Evolutionary conservation across 2,113 vertebrate genomes (phyloP).

Genomic region (Gavialis gangeticus): DNA sequence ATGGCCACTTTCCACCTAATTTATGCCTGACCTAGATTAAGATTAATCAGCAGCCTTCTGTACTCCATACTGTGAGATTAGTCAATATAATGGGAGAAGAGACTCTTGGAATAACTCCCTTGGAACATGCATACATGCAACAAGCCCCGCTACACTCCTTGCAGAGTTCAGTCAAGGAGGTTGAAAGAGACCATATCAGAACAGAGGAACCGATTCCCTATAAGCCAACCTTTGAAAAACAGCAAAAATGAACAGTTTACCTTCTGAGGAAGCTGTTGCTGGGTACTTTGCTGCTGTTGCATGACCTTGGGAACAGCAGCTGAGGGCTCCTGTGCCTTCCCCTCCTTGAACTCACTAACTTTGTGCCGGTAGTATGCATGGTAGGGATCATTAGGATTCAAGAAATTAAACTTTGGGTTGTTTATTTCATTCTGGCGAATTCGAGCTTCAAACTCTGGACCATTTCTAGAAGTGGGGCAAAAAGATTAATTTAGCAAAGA

Average conservation of each 20-base stretch:
- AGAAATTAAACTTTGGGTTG: constrained; percentile 98
- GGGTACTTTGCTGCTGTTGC: constrained; percentile 90
- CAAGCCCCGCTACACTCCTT: not conserved
- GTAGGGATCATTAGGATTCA: constrained; percentile 97
- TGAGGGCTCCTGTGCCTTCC: constrained; percentile 95
- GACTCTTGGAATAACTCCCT: not conserved
- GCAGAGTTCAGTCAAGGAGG: not conserved
- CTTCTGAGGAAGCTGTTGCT: constrained; percentile 95
- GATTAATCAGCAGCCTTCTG: not conserved
- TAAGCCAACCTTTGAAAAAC: accelerated
- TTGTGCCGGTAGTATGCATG: constrained; percentile 99
- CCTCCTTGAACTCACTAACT: constrained; percentile 98
- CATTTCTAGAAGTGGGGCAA: constrained; percentile 83
- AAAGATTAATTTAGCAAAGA: not conserved
- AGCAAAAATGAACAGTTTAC: constrained; percentile 51
- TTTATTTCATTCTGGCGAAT: constrained; percentile 99
- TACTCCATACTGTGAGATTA: accelerated
- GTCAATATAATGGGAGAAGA: not conserved
- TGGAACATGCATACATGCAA: not conserved
- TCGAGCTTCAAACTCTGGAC: constrained; percentile 97
- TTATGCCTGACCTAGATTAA: not conserved
- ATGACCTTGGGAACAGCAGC: constrained; percentile 98
- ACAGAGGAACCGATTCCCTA: not conserved
- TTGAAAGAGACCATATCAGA: not conserved
- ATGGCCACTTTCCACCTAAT: not conserved